Conservation (phyloP, 2,888 invertebrate species). For the Protula sp. region DNA sequence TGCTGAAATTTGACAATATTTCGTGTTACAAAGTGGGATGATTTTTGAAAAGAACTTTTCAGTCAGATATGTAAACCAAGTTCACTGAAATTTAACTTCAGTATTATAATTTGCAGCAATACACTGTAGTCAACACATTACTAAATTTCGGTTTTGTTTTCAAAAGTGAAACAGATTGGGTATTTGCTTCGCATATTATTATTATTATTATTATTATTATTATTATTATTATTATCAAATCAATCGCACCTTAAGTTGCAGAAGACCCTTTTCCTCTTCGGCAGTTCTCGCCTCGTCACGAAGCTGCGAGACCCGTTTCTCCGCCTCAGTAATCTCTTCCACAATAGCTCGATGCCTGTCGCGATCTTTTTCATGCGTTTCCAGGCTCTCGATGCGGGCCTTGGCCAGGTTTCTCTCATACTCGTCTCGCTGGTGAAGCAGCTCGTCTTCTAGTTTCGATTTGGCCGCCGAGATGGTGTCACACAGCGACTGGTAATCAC, state of each 20-base stretch:
- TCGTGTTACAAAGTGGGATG: too few relatives aligned
- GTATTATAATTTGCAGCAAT: too few relatives aligned
- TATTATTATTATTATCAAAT: too few relatives aligned
- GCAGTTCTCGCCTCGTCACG: constrained; percentile 9
- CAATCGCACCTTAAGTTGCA: constrained; percentile 16
- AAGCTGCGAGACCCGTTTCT: constrained; percentile 5
- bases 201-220: too few relatives aligned
- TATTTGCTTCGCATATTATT: too few relatives aligned
- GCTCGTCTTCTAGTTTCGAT: constrained; percentile 8
- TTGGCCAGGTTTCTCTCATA: constrained; percentile 7
- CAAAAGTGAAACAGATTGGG: too few relatives aligned
- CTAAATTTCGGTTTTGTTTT: too few relatives aligned
- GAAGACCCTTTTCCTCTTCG: constrained; percentile 14
- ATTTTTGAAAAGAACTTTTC: too few relatives aligned
- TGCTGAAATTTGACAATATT: too few relatives aligned
- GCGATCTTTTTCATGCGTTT: not conserved
- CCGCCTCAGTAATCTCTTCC: constrained; percentile 8
- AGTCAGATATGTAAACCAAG: too few relatives aligned
- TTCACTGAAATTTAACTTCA: too few relatives aligned
- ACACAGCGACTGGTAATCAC: constrained; percentile 9
- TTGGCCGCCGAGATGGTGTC: constrained; percentile 11
- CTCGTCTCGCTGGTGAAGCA: constrained; percentile 11
- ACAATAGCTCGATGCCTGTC: constrained; percentile 1
- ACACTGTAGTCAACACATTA: too few relatives aligned
- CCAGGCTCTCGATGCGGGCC: constrained; percentile 7